Evolutionary conservation across 2,888 invertebrate species (phyloP), one percentile per base, ranked within the genome.

Genomic region (Spilosoma lubricipeda): DNA sequence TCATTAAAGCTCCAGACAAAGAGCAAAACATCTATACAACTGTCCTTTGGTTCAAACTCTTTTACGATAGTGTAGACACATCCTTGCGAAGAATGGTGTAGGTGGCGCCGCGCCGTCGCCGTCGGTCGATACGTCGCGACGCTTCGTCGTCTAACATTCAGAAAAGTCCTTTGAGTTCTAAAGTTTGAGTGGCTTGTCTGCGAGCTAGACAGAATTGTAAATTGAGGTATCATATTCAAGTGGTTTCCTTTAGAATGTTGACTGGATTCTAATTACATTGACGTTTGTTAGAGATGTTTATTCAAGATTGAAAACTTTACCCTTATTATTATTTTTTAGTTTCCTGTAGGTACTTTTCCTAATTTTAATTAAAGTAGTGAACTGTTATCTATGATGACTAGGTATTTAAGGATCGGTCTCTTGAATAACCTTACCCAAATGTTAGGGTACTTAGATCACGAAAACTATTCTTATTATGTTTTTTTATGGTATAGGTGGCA

Each of bases 111-210:
- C 86, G 80, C n/a, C 74, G 68, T 42, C 90, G 80, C n/a, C 74
- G 68, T 39, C 90, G 94, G 90, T 94, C 94, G 94, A 94, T 94
- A 93, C 91, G 93, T 87, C 93, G 91, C 91, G 93, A 90, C 94
- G 84, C 72, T 72, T 56, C 56, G 71, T 33, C 74, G 77, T 69
- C 76, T 75, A 66, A 72, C 79, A 64, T 75, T 82, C 67, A 70
- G 45, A 45, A 33, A 75, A 75, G 69, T 69, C 42, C 56, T 59
- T 67, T 70, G 69, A 75, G 72, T 65, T 56, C 56, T 67, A 52
- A 48, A 52, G 23, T 23, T 67, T 59, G 33, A 70, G 67, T 63
- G 69, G 59, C 45, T 56, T 56, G 72, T 72, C 75, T 72, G 52
- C 64, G 27, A 75, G 67, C 70, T 64, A 76, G 70, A 73, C 67